Evolutionary conservation across 2,113 vertebrate species (phyloP).

Genomic region (Myotis lucifugus): DNA sequence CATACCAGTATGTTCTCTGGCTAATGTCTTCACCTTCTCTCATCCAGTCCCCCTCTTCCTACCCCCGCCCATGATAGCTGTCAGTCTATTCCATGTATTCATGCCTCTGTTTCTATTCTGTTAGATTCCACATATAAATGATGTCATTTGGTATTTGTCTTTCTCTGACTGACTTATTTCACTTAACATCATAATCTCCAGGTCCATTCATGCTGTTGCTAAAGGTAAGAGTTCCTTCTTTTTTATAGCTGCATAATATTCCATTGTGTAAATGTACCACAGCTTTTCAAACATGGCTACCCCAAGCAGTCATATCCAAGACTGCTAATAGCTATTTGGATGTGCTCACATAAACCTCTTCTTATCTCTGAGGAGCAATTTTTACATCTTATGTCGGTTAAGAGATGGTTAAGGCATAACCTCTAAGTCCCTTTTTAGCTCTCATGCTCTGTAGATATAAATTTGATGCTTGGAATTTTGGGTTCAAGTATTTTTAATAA

Average conservation of each 20-base stretch:
- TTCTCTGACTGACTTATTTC: neutral
- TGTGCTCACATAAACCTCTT: neutral
- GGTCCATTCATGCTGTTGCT: neutral
- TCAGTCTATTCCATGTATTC: neutral
- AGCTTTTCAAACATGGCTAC: neutral
- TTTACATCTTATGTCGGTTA: neutral
- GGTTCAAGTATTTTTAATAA: neutral
- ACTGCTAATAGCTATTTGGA: neutral
- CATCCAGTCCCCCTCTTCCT: too few species aligned
- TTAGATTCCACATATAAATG: neutral
- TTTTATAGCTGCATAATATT: neutral
- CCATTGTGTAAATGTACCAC: neutral
- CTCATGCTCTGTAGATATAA: neutral
- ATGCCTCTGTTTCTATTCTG: neutral
- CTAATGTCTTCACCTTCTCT: neutral
- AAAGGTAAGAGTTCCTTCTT: neutral
- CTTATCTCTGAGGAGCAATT: neutral
- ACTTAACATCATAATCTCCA: neutral
- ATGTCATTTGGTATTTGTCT: neutral
- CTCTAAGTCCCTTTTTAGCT: fast-evolving
- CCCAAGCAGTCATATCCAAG: neutral
- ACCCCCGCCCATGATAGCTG: neutral
- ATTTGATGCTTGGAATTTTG: neutral
- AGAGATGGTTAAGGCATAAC: too few species aligned
- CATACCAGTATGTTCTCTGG: neutral